Conservation (phyloP, 2,113 vertebrate genomes). For the Prietella phreatophila region DNA sequence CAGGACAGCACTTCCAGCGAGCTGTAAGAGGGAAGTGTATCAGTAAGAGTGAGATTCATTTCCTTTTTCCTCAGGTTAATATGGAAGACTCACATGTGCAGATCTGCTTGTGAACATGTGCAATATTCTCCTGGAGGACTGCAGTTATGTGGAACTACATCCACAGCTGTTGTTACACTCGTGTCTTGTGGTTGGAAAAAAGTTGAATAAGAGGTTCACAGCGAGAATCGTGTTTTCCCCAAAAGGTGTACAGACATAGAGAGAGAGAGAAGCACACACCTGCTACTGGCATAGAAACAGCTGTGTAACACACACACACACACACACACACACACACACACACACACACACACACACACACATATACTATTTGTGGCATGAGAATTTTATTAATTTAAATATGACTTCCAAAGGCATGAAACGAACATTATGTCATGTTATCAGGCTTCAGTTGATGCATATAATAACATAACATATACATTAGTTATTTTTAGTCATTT, state of each 20-base stretch:
- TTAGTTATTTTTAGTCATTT: background rate
- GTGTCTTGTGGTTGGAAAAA: constrained; percentile 8
- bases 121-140: constrained; percentile 1
- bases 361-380: background rate
- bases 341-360: background rate
- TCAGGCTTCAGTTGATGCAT: background rate
- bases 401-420: background rate
- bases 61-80: constrained; percentile 62
- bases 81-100: background rate
- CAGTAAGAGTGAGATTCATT: constrained; percentile 53
- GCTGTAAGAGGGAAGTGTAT: constrained; percentile 63
- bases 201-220: background rate
- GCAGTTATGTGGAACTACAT: background rate
- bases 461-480: background rate
- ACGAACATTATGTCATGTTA: background rate
- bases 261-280: background rate
- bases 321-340: background rate
- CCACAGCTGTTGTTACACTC: background rate
- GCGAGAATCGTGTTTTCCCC: constrained; percentile 21
- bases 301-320: background rate
- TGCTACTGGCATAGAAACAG: constrained; percentile 28
- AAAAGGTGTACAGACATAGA: background rate
- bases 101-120: background rate
- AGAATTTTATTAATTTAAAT: background rate
- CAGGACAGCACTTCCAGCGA: constrained; percentile 45